A percentile compares a stretch with the other conserved stretches of the same genome.
Evolutionary conservation across 2,888 invertebrate genomes (phyloP).

Genomic region (Chymomyza amoena): DNA sequence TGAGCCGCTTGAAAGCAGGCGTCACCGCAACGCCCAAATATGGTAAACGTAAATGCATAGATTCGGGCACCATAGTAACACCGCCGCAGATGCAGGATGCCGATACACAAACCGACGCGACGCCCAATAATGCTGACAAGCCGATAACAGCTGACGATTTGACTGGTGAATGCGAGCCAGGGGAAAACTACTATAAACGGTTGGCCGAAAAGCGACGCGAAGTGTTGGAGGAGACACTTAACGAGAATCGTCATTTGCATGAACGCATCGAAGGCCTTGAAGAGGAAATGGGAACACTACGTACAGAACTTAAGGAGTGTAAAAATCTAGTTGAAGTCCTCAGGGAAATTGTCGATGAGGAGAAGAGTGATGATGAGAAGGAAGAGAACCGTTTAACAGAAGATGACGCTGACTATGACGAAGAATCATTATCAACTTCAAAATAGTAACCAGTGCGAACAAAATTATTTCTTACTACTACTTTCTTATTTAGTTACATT

Average conservation of each 20-base stretch:
- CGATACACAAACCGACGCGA: slow-evolving; percentile 78
- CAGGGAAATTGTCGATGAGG: slow-evolving; percentile 84
- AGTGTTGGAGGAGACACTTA: slow-evolving; percentile 85
- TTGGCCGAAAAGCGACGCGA: slow-evolving; percentile 86
- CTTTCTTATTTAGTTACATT: background rate
- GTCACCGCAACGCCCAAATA: slow-evolving; percentile 75
- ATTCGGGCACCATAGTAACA: slow-evolving; percentile 54
- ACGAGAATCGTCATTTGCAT: slow-evolving; percentile 84
- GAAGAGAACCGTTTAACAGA: slow-evolving; percentile 15
- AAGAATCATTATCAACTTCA: slow-evolving; percentile 18
- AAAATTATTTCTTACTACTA: background rate
- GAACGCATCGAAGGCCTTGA: slow-evolving; percentile 79
- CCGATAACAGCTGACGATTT: slow-evolving; percentile 84
- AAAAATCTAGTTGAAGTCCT: slow-evolving; percentile 87
- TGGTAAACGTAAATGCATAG: slow-evolving; percentile 79
- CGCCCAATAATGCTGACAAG: slow-evolving; percentile 29
- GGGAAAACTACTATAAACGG: slow-evolving; percentile 87
- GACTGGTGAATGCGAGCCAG: slow-evolving; percentile 84
- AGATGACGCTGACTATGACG: slow-evolving; percentile 15
- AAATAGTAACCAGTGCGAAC: slow-evolving; percentile 4
- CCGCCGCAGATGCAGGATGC: slow-evolving; percentile 30
- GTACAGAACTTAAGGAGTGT: slow-evolving; percentile 87
- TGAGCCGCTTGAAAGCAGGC: slow-evolving; percentile 81
- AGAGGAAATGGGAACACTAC: slow-evolving; percentile 83
- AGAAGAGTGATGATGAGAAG: slow-evolving; percentile 79